Evolutionary conservation across 2,113 vertebrate genomes (phyloP).

Genomic region (Solenodon paradoxus): DNA sequence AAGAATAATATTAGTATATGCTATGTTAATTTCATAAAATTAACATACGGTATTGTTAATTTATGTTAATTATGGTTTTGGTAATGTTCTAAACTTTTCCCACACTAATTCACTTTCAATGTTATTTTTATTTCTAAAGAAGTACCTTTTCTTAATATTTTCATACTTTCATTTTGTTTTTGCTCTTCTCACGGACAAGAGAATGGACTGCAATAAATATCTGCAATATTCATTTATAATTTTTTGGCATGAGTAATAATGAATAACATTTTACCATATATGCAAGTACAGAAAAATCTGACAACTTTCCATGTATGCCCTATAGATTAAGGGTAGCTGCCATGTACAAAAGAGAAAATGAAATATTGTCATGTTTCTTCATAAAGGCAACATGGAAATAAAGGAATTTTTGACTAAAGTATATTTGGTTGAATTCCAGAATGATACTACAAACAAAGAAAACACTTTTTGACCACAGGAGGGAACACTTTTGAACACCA

Average conservation of each 20-base stretch:
- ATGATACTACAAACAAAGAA: not conserved
- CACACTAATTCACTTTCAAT: not conserved
- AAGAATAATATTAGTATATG: too few species aligned
- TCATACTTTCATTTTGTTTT: not conserved
- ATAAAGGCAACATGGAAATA: not conserved
- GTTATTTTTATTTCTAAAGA: not conserved
- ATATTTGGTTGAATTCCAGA: not conserved
- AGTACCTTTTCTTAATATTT: not conserved
- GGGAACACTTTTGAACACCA: not conserved
- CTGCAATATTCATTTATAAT: not conserved
- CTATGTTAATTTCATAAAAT: too few species aligned
- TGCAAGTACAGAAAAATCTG: not conserved
- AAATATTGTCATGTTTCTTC: not conserved
- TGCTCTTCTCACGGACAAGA: not conserved
- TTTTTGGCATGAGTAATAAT: not conserved
- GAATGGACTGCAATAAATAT: not conserved
- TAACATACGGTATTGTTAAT: too few species aligned
- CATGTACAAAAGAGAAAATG: not conserved
- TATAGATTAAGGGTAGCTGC: not conserved
- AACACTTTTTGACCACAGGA: not conserved
- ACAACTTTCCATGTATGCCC: not conserved
- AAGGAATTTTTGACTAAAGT: not conserved
- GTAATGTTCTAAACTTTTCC: not conserved
- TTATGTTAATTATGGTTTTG: too few species aligned
- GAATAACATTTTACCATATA: not conserved